These are phyloP conservation scores for Rhynchomys soricoides DNA, from an alignment of 2,113 vertebrate genomes.

Conservation along the genomic window DNA sequence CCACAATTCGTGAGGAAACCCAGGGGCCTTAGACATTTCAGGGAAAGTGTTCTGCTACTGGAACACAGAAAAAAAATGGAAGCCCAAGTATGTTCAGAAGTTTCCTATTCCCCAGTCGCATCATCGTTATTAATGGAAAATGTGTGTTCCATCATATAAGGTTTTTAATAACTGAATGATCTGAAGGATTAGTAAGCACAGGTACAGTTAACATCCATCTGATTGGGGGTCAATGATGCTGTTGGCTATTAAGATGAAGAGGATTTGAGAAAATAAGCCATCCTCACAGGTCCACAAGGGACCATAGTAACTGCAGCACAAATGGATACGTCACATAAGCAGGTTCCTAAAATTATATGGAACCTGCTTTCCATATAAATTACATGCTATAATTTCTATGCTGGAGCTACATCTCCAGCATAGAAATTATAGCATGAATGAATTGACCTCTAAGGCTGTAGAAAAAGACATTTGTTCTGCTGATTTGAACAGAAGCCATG, in stretches of 20 bases:
- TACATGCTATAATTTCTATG: no score
- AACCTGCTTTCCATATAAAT: no score
- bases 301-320: no score
- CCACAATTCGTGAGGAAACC: not conserved
- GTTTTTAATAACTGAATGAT: not conserved
- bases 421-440: not conserved
- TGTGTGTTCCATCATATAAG: not conserved
- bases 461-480: not conserved
- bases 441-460: not conserved
- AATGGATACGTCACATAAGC: not conserved
- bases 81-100: not conserved
- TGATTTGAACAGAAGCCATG: not conserved
- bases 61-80: conserved; percentile 34
- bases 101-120: not conserved
- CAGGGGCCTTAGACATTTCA: not conserved
- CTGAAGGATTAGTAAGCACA: not conserved
- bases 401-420: no score
- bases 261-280: not conserved
- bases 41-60: not conserved
- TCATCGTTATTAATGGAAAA: not conserved
- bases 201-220: not conserved
- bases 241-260: not conserved
- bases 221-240: not conserved
- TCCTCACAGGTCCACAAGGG: not conserved
- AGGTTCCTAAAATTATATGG: not conserved